Conservation (phyloP, 2,797 vertebrate genomes). For the Xenops minutus region DNA sequence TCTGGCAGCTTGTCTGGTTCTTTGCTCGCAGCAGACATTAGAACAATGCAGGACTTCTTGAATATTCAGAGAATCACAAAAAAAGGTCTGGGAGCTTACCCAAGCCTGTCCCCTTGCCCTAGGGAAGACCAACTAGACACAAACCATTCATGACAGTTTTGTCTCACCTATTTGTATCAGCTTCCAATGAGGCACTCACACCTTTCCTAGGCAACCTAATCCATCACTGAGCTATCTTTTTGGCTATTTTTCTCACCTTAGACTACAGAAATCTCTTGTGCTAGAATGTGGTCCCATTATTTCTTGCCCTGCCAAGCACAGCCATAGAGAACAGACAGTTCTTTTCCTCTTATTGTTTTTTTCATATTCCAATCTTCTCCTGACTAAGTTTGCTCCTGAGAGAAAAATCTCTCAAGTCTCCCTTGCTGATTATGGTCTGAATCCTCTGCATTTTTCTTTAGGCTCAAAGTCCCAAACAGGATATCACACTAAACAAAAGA, state of each 20-base stretch:
- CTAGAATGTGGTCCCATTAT: neutral
- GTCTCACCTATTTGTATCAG: neutral
- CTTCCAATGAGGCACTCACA: neutral
- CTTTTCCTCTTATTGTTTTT: neutral
- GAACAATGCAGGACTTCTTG: neutral
- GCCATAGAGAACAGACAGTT: neutral
- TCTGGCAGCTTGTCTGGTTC: neutral
- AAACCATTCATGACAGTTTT: neutral
- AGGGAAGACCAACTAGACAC: neutral
- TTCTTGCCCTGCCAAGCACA: neutral
- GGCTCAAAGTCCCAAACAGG: neutral
- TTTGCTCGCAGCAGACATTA: neutral
- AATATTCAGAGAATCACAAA: neutral
- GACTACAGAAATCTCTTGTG: neutral
- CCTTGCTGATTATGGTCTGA: neutral
- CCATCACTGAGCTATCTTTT: neutral
- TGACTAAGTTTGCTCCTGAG: neutral
- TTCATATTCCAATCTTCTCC: neutral
- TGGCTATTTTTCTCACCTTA: neutral
- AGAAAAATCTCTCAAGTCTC: neutral
- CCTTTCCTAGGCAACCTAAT: neutral
- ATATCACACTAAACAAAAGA: neutral
- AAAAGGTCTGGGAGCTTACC: neutral
- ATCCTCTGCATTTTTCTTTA: neutral
- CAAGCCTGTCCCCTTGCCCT: neutral